Conservation (phyloP, 2,888 invertebrate species). For the Heliconius hortense region DNA sequence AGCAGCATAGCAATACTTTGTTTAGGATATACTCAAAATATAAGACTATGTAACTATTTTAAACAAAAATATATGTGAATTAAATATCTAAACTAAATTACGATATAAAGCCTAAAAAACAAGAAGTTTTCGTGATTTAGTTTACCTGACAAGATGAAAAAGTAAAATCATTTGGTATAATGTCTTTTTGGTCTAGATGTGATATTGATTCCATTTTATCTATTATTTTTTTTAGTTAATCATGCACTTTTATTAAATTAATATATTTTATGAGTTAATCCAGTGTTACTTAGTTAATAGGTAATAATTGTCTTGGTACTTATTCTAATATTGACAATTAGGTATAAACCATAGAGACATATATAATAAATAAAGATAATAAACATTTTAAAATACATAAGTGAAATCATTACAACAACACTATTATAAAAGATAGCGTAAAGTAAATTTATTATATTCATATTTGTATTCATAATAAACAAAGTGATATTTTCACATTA, state of each 20-base stretch:
- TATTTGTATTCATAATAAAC: too few species aligned
- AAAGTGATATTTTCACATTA: too few species aligned
- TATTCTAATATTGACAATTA: not conserved
- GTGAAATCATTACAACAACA: too few species aligned
- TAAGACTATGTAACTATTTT: not conserved
- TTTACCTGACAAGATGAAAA: constrained; percentile 29
- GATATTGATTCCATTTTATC: constrained; percentile 17
- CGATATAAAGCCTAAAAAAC: not conserved
- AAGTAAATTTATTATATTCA: too few species aligned
- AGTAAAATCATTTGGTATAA: constrained; percentile 30
- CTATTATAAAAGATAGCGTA: too few species aligned
- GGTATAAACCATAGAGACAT: not conserved
- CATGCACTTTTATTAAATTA: not conserved
- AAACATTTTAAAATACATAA: not conserved
- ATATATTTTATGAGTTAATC: not conserved
- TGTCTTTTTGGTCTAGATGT: constrained; percentile 23
- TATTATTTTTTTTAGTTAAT: not conserved
- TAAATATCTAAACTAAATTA: not conserved
- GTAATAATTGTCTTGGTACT: not conserved
- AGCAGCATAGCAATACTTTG: not conserved
- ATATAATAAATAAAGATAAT: constrained; percentile 2
- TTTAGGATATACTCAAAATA: not conserved
- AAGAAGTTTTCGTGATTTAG: not conserved
- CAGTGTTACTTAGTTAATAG: not conserved
- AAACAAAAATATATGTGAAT: not conserved